These are phyloP conservation scores for Eurytoma californica DNA, from an alignment of 2,888 invertebrate species.

Conservation along the genomic window DNA sequence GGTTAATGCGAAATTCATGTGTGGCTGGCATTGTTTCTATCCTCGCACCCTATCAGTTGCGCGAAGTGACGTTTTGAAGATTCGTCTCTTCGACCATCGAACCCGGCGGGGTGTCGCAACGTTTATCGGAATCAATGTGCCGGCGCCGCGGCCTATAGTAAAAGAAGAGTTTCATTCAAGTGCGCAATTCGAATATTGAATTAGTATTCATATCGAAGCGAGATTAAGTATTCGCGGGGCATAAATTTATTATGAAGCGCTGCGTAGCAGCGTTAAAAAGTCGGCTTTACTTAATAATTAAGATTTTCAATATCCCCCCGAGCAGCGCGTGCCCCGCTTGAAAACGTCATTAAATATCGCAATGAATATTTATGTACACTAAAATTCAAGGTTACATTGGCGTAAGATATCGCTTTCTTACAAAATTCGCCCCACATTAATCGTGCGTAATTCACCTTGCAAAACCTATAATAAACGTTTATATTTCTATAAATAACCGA, in stretches of 20 bases:
- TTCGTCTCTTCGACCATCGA: too few species aligned
- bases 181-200: not conserved
- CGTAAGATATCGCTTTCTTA: conserved; percentile 7
- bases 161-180: not conserved
- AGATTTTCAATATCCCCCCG: too few species aligned
- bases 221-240: not conserved
- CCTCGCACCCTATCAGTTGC: too few species aligned
- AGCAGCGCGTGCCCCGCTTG: not conserved
- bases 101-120: too few species aligned
- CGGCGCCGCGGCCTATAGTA: too few species aligned
- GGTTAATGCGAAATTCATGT: conserved; percentile 31
- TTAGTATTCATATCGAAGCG: not conserved
- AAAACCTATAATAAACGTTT: not conserved
- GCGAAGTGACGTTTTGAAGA: too few species aligned
- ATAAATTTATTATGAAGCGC: too few species aligned
- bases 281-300: too few species aligned
- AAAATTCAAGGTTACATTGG: conserved; percentile 11
- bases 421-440: conserved; percentile 23
- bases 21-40: not conserved
- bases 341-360: conserved; percentile 17
- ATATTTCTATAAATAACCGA: conserved; percentile 15
- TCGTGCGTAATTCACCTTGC: not conserved
- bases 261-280: too few species aligned
- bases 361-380: conserved; percentile 6
- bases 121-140: too few species aligned